phyloP scores from a whole-genome alignment of 2,113 vertebrate genomes.

The Phainopepla nitens region DNA sequence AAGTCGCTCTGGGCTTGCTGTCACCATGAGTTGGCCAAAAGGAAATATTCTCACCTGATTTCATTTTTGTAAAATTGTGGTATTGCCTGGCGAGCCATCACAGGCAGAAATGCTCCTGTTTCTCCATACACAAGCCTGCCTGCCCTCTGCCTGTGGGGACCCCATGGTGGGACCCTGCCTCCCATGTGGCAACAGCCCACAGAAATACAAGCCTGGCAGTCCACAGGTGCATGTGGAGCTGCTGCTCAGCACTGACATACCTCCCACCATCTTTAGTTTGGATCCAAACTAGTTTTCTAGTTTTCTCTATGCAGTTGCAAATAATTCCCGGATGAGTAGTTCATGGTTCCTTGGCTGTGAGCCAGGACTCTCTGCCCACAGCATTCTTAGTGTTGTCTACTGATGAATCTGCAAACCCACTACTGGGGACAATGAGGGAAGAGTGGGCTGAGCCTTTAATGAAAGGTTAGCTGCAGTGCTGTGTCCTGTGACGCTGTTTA shows the following conservation, averaged over 20 bases:
- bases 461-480: too few species aligned
- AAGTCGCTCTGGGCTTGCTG: neutral
- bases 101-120: neutral
- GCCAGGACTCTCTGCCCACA: neutral
- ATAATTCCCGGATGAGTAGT: neutral
- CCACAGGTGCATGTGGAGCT: neutral
- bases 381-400: rapidly evolving
- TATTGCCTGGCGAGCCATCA: neutral
- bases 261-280: neutral
- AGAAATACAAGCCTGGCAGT: neutral
- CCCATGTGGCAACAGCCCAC: neutral
- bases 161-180: rapidly evolving
- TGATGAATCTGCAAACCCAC: neutral
- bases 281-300: neutral
- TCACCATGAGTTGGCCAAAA: neutral
- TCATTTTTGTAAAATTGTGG: neutral
- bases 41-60: neutral
- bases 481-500: neutral
- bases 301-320: neutral
- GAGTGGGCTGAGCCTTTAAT: neutral
- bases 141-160: neutral
- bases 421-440: rapidly evolving
- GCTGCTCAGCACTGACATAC: neutral
- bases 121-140: neutral
- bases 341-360: neutral